Evolutionary conservation across 2,888 invertebrate species (phyloP).

Genomic region (Drosophila trichaetosa): DNA sequence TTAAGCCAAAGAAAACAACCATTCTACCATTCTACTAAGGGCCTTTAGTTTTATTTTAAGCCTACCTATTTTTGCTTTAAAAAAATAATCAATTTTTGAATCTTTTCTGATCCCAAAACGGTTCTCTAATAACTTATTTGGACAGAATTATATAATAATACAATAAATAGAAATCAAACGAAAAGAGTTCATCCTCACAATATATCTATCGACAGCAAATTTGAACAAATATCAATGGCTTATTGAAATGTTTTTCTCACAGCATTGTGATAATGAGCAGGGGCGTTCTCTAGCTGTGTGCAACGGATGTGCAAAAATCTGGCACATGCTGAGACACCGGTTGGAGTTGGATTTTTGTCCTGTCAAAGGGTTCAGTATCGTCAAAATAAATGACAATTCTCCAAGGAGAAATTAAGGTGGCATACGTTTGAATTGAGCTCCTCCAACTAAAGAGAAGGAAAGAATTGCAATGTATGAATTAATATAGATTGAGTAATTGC

Average conservation of each 20-base stretch:
- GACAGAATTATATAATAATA: not conserved
- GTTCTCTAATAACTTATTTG: not conserved
- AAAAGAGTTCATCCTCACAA: not conserved
- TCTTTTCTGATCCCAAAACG: not conserved
- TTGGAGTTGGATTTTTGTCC: not conserved
- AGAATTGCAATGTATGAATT: slow-evolving; percentile 7
- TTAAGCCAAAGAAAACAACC: not conserved
- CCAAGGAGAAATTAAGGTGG: slow-evolving; percentile 38
- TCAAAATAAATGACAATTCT: slow-evolving; percentile 29
- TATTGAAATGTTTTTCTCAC: not conserved
- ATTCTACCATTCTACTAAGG: not conserved
- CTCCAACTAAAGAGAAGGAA: not conserved
- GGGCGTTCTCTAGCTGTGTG: not conserved
- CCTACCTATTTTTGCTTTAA: too few species aligned
- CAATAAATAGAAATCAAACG: not conserved
- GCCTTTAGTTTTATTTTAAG: not conserved
- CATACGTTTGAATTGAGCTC: slow-evolving; percentile 13
- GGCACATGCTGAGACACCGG: slow-evolving; percentile 6
- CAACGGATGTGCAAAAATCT: slow-evolving; percentile 15
- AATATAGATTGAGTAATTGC: slow-evolving; percentile 25
- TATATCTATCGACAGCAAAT: not conserved
- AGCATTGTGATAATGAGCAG: not conserved
- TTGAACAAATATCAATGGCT: not conserved
- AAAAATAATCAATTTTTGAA: not conserved
- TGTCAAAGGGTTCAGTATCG: slow-evolving; percentile 30